Evolutionary conservation across 1,140 invertebrate genomes (phyloP).

Genomic region (Trachymyrmex septentrionalis): DNA sequence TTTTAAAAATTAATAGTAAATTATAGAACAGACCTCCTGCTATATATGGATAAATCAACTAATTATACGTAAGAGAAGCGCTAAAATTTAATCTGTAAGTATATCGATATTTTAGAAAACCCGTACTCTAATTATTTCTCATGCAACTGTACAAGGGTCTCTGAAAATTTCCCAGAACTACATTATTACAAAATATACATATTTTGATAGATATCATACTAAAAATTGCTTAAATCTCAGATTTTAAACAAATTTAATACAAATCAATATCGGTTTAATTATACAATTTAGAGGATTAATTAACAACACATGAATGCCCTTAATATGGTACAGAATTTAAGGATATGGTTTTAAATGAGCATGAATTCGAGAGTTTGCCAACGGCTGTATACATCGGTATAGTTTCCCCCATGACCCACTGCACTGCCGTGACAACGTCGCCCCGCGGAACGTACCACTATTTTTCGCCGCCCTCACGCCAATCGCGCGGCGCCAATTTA

Average conservation of each 20-base stretch:
- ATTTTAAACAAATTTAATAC: not conserved
- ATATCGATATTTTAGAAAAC: not conserved
- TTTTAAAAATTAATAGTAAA: not conserved
- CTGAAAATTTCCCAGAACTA: not conserved
- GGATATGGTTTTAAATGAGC: conserved; percentile 5
- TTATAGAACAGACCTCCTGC: too few relatives aligned
- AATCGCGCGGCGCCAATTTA: conserved; percentile 65
- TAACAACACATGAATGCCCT: not conserved
- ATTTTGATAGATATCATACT: not conserved
- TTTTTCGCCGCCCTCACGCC: conserved; percentile 60
- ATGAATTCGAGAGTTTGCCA: conserved; percentile 59
- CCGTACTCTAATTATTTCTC: not conserved
- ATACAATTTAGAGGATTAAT: not conserved
- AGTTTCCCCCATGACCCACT: conserved; percentile 54
- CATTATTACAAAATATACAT: not conserved
- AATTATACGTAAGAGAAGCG: too few relatives aligned
- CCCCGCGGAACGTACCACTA: conserved; percentile 31
- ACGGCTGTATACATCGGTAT: conserved; percentile 32
- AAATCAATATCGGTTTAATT: not conserved
- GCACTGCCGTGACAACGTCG: conserved; percentile 23
- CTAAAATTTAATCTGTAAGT: not conserved
- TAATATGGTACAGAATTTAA: not conserved
- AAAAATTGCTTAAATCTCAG: not conserved
- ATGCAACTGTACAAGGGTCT: not conserved
- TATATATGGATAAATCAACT: too few relatives aligned